Evolutionary conservation across 2,113 vertebrate genomes (phyloP), one percentile per base, ranked within the genome.

Genomic region (Grammomys surdaster): DNA sequence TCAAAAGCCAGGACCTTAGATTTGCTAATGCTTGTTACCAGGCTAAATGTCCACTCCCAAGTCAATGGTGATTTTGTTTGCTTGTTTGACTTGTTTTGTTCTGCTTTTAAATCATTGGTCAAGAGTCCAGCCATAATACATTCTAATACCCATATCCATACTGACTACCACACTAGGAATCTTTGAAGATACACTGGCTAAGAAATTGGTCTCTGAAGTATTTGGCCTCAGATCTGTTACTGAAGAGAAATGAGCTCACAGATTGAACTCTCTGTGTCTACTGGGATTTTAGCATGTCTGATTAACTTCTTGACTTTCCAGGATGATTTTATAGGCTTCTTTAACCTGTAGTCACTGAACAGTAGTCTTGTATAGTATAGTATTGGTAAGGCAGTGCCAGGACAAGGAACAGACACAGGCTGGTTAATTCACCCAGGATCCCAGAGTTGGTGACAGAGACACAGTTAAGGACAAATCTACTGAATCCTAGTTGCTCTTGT

Each of bases 301-400:
- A 63, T 85, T 72, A 51, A 75, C 31, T 51, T 54, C n/a, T 78
- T 90, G 6, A n/a, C 81, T 95, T 95, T 95, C 86, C 89, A 78
- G 60, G 69, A 76, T 88, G 43, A 14, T 81, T 88, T 90, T 86
- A 24, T 10, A 8, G n/a, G 33, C n/a, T 93, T 36, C 11, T 73
- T 82, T 89, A 65, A 56, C 75, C 87, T 58, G 3, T 72, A 40
- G 17, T 16, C 58, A 40, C 54, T 87, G 26, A 78, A 73, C 56
- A 43, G 20, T 56, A 82, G 56, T 33, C 36, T 67, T 56, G 1
- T 93, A 20, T 46, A 63, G 70, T 16, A 13, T 60, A 51, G 58
- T 67, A 43, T 58, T 78, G 76, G 26, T 40, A 65, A 60, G 19
- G 1, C 91, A 69, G 33, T 16, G 84, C 1, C 3, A 80, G 92